Conservation (phyloP, 1,140 invertebrate species). For the Nixonia krombeini region DNA sequence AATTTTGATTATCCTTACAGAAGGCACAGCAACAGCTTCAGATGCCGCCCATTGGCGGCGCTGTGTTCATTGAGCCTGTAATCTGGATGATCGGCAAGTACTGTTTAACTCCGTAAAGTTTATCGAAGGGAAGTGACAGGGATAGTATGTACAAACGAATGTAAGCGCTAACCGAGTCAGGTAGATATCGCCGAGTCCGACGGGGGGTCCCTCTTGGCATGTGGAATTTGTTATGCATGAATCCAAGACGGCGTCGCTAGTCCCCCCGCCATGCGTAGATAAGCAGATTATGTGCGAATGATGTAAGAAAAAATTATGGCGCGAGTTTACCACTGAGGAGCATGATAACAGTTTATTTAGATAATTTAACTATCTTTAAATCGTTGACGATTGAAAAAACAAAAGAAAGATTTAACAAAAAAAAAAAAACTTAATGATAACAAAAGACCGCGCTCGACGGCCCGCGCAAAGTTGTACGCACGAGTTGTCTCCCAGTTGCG, state of each 20-base stretch:
- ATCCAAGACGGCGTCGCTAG: constrained; percentile 67
- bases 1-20: no score
- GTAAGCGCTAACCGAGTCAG: constrained; percentile 20
- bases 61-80: constrained; percentile 66
- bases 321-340: no score
- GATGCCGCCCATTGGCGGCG: constrained; percentile 61
- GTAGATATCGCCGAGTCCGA: constrained; percentile 26
- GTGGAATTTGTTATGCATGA: constrained; percentile 73
- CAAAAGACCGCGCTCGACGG: neutral
- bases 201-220: constrained; percentile 70
- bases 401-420: constrained; percentile 36
- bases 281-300: constrained; percentile 23
- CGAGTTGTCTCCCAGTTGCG: constrained; percentile 21
- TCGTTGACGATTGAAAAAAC: constrained; percentile 49
- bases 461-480: constrained; percentile 28
- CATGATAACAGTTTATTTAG: constrained; percentile 64
- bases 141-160: constrained; percentile 39
- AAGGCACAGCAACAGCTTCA: constrained; percentile 69
- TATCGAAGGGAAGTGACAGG: constrained; percentile 37
- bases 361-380: constrained; percentile 60
- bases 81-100: constrained; percentile 50
- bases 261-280: constrained; percentile 58
- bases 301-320: constrained; percentile 34
- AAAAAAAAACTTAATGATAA: constrained; percentile 29
- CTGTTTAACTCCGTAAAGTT: constrained; percentile 61